Percentiles rank a stretch among this genome's conserved stretches.
phyloP scores from a whole-genome alignment of 1,140 invertebrate species.

The Apocrypta bakeri region DNA sequence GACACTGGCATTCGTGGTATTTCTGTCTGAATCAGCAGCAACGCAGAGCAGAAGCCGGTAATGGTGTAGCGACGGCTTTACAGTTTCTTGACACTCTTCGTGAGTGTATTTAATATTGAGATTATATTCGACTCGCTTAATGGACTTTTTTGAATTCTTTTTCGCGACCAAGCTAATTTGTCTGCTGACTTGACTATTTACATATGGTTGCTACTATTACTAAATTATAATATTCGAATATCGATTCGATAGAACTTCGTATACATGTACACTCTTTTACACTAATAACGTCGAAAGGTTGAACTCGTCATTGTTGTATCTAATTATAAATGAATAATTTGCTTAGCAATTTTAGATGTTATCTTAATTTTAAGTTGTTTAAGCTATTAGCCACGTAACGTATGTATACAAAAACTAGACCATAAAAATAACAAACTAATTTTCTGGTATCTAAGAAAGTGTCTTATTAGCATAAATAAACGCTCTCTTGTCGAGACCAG shows the following conservation, averaged over 20 bases:
- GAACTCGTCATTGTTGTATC: not conserved
- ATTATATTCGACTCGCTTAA: not conserved
- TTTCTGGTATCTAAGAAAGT: not conserved
- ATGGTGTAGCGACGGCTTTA: not conserved
- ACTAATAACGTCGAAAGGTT: not conserved
- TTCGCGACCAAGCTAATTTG: not conserved
- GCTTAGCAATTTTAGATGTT: not conserved
- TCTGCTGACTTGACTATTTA: not conserved
- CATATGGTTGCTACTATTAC: no score
- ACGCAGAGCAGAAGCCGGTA: not conserved
- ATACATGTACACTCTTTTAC: no score
- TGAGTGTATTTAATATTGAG: slow-evolving; percentile 2
- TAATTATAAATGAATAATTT: not conserved
- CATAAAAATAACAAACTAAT: not conserved
- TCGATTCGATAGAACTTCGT: no score
- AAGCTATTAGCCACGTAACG: not conserved
- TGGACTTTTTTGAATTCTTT: not conserved
- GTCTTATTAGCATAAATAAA: not conserved
- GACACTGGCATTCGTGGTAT: not conserved
- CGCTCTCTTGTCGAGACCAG: not conserved
- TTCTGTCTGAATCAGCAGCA: not conserved
- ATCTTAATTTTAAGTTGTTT: not conserved
- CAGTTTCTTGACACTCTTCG: not conserved
- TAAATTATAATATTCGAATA: no score
- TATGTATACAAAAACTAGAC: not conserved